phyloP scores from a whole-genome alignment of 2,888 invertebrate genomes.

The Philaethria dido region DNA sequence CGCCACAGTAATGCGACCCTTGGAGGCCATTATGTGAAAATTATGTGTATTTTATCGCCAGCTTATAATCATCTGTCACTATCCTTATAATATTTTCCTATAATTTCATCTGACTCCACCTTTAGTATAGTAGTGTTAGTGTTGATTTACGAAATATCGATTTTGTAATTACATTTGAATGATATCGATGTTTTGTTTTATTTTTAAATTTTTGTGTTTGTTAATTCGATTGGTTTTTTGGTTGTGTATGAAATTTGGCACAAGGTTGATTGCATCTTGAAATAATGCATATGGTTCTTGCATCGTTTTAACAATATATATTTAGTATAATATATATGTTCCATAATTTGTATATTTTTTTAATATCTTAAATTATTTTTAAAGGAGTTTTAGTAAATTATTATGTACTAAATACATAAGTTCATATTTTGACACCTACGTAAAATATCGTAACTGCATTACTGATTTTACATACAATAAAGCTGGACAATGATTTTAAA shows the following conservation, averaged over 20 bases:
- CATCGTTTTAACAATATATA: no score
- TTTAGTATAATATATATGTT: background rate
- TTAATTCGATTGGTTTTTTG: background rate
- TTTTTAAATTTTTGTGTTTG: background rate
- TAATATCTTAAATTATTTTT: no score
- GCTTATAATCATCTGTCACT: constrained; percentile 84
- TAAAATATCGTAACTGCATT: no score
- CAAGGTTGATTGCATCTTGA: background rate
- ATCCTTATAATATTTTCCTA: constrained; percentile 82
- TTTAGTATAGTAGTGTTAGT: constrained; percentile 43
- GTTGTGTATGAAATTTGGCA: background rate
- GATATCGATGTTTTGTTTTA: background rate
- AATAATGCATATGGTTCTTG: background rate
- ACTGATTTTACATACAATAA: no score
- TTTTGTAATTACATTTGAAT: constrained; percentile 1
- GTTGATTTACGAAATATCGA: constrained; percentile 21
- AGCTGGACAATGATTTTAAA: no score
- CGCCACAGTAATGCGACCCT: constrained; percentile 56
- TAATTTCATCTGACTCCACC: constrained; percentile 77
- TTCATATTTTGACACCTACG: no score
- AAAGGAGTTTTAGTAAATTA: no score
- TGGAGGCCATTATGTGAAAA: constrained; percentile 74
- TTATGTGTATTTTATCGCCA: constrained; percentile 83
- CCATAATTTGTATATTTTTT: no score
- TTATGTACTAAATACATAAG: no score